Base-by-base conservation (phyloP, 1,140 invertebrate genomes). In the Drosophila tristis region DNA sequence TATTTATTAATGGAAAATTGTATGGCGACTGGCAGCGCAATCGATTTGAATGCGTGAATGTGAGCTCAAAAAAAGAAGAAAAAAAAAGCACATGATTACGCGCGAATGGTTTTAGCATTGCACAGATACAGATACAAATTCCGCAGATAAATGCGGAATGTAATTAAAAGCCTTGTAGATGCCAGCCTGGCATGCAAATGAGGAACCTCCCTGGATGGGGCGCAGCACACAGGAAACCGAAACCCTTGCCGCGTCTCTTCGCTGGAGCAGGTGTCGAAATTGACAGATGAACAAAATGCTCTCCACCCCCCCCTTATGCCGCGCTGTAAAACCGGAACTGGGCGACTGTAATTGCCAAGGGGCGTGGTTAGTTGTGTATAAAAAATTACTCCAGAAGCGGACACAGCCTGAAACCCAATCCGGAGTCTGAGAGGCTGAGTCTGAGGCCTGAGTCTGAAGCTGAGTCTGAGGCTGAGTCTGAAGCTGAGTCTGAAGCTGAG, bases 201-300 rank as follows among this genome's bases (percentile, higher is more conserved):
- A 57, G 68, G 47, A 25, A 57, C 51, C 56, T 68, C 13, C 64
- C 51, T 57, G 31, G 63, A 56, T 31, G 31, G 31, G 31, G 23
- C 23, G 23, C 8, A 7, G 9, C 29, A 7, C 64, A 58, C 54
- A 64, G 58, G 55, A 51, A 26, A 39, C 35, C 35, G 55, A 51
- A 26, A 39, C 35, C 35, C 35, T 31, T 31, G 31, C 31, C 31
- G 9, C 31, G 9, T 31, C 31, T 63, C 50, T 59, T 70, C 73
- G 71, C 81, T 74, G 64, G 63, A 67, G 76, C 72, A 87, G 84
- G 82, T 87, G 82, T 87, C 82, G 82, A 87, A 87, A 79, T 73
- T 76, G 84, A 82, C 84, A 87, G 84, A 87, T 87, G 79, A 87
- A 53, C 80, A 55, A 59, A 73, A 51, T 64, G 76, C 54, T 26